Evolutionary conservation across 2,888 invertebrate species (phyloP).

Genomic region (Teinopalpus imperialis): DNA sequence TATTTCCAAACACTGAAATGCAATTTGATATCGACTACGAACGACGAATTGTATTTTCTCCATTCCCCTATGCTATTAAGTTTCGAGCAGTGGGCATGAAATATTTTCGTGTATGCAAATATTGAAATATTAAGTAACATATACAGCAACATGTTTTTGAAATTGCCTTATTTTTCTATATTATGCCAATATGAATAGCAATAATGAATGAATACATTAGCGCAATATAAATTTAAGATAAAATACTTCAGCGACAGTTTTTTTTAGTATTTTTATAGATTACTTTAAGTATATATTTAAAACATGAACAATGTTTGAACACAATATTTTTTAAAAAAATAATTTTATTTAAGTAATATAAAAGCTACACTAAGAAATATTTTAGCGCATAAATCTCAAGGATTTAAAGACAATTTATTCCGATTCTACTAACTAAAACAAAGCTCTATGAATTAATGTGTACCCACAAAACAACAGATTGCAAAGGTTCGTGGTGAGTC

Average conservation of each 20-base stretch:
- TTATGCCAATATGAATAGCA: too few relatives aligned
- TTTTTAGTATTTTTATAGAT: too few relatives aligned
- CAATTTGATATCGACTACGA: constrained; percentile 24
- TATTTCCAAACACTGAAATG: constrained; percentile 24
- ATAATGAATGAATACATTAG: too few relatives aligned
- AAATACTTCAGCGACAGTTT: background rate
- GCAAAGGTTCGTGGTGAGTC: constrained; percentile 53
- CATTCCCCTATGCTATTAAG: constrained; percentile 21
- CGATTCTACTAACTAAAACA: constrained; percentile 50
- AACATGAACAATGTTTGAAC: too few relatives aligned
- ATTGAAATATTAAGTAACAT: constrained; percentile 8
- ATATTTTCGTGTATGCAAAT: constrained; percentile 19
- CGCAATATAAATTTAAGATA: too few relatives aligned
- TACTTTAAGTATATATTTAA: too few relatives aligned
- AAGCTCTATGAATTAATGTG: constrained; percentile 61
- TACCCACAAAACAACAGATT: constrained; percentile 64
- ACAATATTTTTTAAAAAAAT: too few relatives aligned
- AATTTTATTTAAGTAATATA: background rate
- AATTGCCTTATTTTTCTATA: background rate
- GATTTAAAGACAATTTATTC: constrained; percentile 56
- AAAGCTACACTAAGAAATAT: too few relatives aligned
- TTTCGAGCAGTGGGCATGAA: constrained; percentile 11
- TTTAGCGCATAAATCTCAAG: too few relatives aligned
- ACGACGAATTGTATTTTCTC: constrained; percentile 23
- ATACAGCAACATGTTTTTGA: background rate